phyloP scores from a whole-genome alignment of 37 sponge, comb jelly and placozoan genomes.

The Amphimedon queenslandica region DNA sequence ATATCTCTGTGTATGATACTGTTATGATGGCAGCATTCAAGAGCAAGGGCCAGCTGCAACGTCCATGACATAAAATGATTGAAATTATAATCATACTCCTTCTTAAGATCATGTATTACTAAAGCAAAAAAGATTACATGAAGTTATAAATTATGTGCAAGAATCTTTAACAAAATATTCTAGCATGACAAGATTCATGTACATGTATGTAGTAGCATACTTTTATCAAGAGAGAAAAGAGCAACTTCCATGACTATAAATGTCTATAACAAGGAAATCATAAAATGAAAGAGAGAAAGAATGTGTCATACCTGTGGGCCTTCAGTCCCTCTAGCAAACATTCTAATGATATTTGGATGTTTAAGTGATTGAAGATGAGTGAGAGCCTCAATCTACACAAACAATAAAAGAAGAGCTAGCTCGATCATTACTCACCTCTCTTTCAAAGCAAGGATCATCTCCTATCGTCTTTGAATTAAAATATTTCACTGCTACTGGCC shows the following conservation, averaged over 20 bases:
- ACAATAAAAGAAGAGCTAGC: not conserved
- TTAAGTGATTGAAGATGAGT: not conserved
- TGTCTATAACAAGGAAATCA: not conserved
- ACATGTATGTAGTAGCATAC: not conserved
- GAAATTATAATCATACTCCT: not conserved
- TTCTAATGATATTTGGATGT: not conserved
- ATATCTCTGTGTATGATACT: not conserved
- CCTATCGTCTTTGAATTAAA: not conserved
- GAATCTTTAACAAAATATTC: no score
- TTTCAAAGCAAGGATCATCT: not conserved
- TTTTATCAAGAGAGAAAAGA: not conserved
- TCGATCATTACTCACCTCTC: not conserved
- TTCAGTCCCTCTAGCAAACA: not conserved
- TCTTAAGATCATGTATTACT: not conserved
- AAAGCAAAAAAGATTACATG: no score
- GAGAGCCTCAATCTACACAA: not conserved
- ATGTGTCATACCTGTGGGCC: not conserved
- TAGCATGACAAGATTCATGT: no score
- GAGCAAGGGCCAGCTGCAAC: not conserved
- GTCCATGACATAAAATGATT: not conserved
- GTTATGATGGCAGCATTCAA: not conserved
- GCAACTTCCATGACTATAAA: not conserved
- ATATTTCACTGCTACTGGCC: not conserved
- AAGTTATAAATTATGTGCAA: no score
- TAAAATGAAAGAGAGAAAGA: not conserved